Conservation (phyloP, 2,113 vertebrate genomes). For the Terrapene triunguis region DNA sequence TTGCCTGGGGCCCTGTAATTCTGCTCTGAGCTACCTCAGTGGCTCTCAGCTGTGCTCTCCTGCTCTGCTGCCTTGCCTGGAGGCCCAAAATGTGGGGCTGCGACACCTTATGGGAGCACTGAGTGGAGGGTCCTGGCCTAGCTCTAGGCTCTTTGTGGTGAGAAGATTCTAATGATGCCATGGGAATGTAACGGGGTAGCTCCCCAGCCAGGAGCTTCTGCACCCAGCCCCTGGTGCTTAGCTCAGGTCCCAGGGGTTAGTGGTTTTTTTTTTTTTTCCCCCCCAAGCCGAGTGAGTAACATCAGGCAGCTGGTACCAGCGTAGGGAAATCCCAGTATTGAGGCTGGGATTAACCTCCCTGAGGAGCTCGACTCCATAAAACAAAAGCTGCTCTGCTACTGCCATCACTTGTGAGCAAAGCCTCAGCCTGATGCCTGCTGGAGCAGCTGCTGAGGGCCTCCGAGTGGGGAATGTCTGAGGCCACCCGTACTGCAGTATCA, state of each 20-base stretch:
- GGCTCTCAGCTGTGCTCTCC: neutral
- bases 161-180: neutral
- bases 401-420: neutral
- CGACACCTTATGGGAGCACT: neutral
- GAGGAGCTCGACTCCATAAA: neutral
- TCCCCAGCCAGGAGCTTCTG: neutral
- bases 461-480: neutral
- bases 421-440: neutral
- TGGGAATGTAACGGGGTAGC: neutral
- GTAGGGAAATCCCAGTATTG: neutral
- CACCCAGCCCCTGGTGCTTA: neutral
- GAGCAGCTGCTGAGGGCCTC: neutral
- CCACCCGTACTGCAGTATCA: neutral
- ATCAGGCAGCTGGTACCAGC: neutral
- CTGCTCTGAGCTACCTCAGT: neutral
- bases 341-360: neutral
- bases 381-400: neutral
- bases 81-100: too few species aligned
- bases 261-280: neutral
- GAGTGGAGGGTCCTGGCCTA: neutral
- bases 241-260: neutral
- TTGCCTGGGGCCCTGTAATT: neutral
- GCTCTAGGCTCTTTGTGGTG: neutral
- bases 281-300: neutral
- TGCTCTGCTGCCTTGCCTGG: neutral